Percentiles rank a stretch among this genome's conserved stretches.
These are phyloP conservation scores for Alloplasta piceator DNA, from an alignment of 2,888 invertebrate genomes.

Conservation along the genomic window DNA sequence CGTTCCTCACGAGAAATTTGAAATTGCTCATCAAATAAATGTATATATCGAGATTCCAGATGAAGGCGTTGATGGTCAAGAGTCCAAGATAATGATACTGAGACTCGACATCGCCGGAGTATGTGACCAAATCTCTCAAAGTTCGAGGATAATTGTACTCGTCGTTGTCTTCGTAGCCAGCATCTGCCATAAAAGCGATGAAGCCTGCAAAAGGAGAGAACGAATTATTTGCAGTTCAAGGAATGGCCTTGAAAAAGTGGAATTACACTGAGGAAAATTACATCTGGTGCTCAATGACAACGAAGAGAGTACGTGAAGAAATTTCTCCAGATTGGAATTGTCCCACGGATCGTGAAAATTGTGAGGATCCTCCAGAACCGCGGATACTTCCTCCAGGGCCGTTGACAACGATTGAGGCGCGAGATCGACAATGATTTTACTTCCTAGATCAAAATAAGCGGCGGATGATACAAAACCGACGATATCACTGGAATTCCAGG, in stretches of 20 bases:
- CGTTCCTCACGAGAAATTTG: constrained; percentile 76
- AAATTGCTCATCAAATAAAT: constrained; percentile 73
- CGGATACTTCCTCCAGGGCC: constrained; percentile 75
- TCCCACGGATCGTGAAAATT: constrained; percentile 80
- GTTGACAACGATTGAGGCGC: constrained; percentile 79
- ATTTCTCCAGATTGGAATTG: constrained; percentile 70
- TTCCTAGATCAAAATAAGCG: constrained; percentile 74
- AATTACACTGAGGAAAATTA: constrained; percentile 60
- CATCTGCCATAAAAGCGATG: constrained; percentile 74
- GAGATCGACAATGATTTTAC: constrained; percentile 72
- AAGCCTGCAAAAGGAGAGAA: constrained; percentile 72
- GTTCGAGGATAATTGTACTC: constrained; percentile 76
- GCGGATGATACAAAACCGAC: constrained; percentile 77
- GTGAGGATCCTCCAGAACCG: constrained; percentile 73
- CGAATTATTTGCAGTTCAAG: constrained; percentile 1
- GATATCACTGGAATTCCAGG: constrained; percentile 78
- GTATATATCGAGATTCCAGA: constrained; percentile 80
- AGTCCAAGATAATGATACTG: constrained; percentile 78
- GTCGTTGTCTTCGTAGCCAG: constrained; percentile 66
- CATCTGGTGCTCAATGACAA: constrained; percentile 80
- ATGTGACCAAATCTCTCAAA: constrained; percentile 74
- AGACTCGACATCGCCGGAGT: constrained; percentile 75
- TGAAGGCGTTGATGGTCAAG: constrained; percentile 73
- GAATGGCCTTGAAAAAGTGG: not conserved
- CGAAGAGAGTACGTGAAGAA: constrained; percentile 77